Conservation (phyloP, 2,888 invertebrate species). For the Idaea aversata region DNA sequence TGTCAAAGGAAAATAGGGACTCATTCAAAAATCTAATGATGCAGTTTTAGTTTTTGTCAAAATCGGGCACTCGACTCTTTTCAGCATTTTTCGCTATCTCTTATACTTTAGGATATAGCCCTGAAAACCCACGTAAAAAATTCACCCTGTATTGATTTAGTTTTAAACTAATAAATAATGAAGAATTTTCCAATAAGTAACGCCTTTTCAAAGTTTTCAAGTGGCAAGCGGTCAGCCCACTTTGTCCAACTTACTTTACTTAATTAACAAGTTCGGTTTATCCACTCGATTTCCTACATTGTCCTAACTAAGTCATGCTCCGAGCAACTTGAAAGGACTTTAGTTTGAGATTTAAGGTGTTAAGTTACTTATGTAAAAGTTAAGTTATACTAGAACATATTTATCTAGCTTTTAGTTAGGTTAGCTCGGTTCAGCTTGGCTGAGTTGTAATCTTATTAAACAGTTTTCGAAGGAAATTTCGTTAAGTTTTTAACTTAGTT, state of each 20-base stretch:
- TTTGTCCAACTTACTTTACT: not conserved
- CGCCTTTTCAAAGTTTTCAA: not conserved
- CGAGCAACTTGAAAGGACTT: constrained; percentile 1
- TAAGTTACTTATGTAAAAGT: not conserved
- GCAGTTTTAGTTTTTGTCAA: no score
- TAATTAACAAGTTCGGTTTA: not conserved
- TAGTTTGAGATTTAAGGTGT: not conserved
- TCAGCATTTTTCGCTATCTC: no score
- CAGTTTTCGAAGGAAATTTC: not conserved
- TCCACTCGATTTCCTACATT: not conserved
- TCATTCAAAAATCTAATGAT: no score
- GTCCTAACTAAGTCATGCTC: not conserved
- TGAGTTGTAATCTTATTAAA: not conserved
- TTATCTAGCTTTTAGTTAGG: not conserved
- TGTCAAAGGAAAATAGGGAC: no score
- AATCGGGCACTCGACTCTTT: no score
- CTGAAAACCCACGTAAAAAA: no score
- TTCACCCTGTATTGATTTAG: no score
- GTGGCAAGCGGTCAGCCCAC: not conserved
- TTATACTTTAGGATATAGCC: no score
- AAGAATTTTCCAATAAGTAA: not conserved
- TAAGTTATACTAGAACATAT: not conserved
- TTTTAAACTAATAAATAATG: not conserved
- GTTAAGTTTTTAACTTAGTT: not conserved
- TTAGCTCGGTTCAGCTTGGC: not conserved